Percentiles rank a stretch among this genome's conserved stretches.
Conservation (phyloP, 1,140 invertebrate genomes). For the Papilio dardanus region DNA sequence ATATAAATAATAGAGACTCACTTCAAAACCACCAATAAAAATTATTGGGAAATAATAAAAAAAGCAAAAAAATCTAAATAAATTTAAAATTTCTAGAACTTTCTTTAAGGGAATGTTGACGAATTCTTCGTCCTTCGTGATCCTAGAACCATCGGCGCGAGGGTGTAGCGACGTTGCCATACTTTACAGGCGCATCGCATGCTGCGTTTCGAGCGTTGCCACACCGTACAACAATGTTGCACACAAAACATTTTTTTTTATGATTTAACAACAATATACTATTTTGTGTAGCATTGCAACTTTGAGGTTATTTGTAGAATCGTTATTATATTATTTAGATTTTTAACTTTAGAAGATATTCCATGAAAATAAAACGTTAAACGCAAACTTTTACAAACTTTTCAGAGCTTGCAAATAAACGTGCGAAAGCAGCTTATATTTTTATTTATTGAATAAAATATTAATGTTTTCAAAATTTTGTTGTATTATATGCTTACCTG, state of each 20-base stretch:
- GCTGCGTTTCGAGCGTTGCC: slow-evolving; percentile 17
- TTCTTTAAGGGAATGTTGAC: not conserved
- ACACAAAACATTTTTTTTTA: slow-evolving; percentile 27
- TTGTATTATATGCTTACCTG: no score
- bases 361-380: not conserved
- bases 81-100: not conserved
- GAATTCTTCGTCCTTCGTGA: slow-evolving; percentile 20
- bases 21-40: no score
- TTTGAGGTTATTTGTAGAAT: not conserved
- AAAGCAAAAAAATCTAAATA: no score
- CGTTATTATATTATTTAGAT: no score
- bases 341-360: not conserved
- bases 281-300: slow-evolving; percentile 11
- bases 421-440: not conserved
- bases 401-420: not conserved
- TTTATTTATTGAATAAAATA: not conserved
- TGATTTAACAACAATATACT: not conserved
- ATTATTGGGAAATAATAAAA: no score
- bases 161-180: slow-evolving; percentile 28
- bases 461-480: not conserved
- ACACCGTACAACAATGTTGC: slow-evolving; percentile 20
- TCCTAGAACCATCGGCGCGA: slow-evolving; percentile 16
- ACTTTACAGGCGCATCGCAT: not conserved
- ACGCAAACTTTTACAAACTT: not conserved
- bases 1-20: no score